These are phyloP conservation scores for Heliangelus exortis DNA, from an alignment of 2,797 vertebrate species.

Conservation along the genomic window DNA sequence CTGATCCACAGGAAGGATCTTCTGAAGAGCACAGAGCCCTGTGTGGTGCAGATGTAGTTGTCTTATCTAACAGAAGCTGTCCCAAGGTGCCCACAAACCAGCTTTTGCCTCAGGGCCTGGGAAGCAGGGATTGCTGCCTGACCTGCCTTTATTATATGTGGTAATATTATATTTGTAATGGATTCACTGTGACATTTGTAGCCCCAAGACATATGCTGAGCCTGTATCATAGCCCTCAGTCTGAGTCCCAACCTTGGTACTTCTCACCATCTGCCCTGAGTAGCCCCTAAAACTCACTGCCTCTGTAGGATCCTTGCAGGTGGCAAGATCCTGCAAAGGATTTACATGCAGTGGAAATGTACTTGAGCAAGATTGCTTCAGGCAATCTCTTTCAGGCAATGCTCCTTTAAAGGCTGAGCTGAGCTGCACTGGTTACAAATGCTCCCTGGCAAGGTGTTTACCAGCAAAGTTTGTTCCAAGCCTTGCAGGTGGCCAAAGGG, in stretches of 20 bases:
- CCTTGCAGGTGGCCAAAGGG: not conserved
- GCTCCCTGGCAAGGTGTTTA: not conserved
- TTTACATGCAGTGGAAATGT: not conserved
- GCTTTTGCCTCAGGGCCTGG: not conserved
- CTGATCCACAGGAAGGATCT: accelerated
- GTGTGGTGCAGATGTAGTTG: no score
- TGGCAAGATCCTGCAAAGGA: not conserved
- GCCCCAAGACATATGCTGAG: not conserved
- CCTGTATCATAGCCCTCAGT: not conserved
- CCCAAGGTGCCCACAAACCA: not conserved
- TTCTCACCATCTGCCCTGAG: not conserved
- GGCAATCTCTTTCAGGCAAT: not conserved
- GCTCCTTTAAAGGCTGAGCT: not conserved
- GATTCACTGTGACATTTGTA: not conserved
- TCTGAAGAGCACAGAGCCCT: no score
- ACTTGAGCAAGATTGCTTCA: not conserved
- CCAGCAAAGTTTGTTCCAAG: not conserved
- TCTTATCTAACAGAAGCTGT: not conserved
- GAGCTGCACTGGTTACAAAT: not conserved
- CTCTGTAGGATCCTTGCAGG: not conserved
- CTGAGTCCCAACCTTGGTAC: not conserved
- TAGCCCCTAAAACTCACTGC: not conserved
- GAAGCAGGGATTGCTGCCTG: not conserved
- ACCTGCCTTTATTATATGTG: not conserved
- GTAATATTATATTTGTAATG: not conserved